phyloP scores from a whole-genome alignment of 1,140 invertebrate species.

The Ridgeia piscesae region DNA sequence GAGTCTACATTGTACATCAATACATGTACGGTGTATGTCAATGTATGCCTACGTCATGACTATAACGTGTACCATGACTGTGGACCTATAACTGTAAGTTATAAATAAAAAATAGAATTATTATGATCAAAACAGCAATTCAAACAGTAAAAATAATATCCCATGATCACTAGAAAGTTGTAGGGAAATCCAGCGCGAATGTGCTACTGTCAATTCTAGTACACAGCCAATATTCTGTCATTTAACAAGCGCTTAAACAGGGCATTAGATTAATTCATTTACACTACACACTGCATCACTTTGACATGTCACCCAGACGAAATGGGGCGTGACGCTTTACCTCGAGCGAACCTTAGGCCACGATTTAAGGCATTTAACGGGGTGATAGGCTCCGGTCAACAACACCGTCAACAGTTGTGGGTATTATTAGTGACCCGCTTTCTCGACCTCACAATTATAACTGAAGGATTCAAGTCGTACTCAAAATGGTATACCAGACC shows the following conservation, averaged over 20 bases:
- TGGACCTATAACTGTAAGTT: no score
- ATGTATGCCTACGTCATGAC: no score
- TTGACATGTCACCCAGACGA: background rate
- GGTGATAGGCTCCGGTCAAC: background rate
- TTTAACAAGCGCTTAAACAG: background rate
- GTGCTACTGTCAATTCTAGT: background rate
- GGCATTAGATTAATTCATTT: background rate
- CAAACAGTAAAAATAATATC: no score
- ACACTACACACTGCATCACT: no score
- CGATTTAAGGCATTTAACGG: background rate
- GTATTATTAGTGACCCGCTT: background rate
- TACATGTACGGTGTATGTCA: no score
- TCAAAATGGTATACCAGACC: background rate
- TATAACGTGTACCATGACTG: no score
- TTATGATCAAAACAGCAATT: no score
- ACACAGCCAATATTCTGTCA: background rate
- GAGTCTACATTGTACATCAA: no score
- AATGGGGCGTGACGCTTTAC: background rate
- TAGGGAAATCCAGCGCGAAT: background rate
- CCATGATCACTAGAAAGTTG: no score
- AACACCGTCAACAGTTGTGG: background rate
- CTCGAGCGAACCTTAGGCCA: background rate
- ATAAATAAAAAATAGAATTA: no score
- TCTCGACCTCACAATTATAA: background rate
- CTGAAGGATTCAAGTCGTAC: background rate